A percentile compares a stretch with the other conserved stretches of the same genome.
phyloP scores from a whole-genome alignment of 2,113 vertebrate species.

The Anthoscopus minutus region DNA sequence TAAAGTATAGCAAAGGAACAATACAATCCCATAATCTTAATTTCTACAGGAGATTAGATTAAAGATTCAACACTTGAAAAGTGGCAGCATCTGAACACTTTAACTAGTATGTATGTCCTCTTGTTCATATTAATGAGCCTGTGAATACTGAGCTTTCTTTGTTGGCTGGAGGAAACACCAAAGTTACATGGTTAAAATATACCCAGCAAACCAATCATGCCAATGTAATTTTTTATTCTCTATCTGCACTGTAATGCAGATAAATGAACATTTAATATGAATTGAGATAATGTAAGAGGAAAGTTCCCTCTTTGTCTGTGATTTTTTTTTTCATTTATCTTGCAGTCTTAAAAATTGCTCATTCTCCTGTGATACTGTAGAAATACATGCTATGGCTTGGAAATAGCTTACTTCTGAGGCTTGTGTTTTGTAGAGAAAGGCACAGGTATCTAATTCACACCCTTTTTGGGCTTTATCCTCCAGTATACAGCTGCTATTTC shows the following conservation, averaged over 20 bases:
- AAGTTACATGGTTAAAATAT: neutral
- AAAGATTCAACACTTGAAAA: neutral
- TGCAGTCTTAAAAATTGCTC: neutral
- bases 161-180: neutral
- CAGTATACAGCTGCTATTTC: neutral
- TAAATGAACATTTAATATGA: neutral
- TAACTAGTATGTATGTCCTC: neutral
- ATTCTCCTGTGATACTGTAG: neutral
- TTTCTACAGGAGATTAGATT: neutral
- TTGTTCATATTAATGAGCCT: neutral
- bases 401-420: neutral
- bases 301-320: neutral
- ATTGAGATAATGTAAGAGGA: neutral
- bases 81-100: neutral
- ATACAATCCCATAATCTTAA: neutral
- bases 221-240: neutral
- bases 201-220: neutral
- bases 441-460: neutral
- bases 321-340: neutral
- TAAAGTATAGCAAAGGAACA: neutral
- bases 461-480: neutral
- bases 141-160: neutral
- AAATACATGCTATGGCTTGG: neutral
- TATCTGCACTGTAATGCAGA: neutral
- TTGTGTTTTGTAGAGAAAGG: neutral